These are phyloP conservation scores for Lysiphlebus fabarum DNA, from an alignment of 1,140 invertebrate species.

Conservation along the genomic window DNA sequence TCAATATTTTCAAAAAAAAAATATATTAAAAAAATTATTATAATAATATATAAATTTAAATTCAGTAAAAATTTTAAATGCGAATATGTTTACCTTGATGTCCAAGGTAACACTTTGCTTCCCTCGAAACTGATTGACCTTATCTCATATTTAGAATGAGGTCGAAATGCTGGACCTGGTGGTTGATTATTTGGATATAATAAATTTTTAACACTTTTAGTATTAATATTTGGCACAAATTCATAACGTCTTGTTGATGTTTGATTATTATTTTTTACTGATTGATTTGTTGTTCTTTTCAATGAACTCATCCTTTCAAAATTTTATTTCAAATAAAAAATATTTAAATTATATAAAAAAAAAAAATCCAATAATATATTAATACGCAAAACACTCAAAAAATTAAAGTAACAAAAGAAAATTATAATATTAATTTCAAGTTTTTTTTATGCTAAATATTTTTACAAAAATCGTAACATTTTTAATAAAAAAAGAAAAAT, in stretches of 20 bases:
- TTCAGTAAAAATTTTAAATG: slow-evolving; percentile 16
- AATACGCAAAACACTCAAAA: too few species aligned
- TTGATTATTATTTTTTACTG: slow-evolving; percentile 32
- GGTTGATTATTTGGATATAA: slow-evolving; percentile 28
- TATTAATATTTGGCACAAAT: slow-evolving; percentile 34
- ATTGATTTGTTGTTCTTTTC: slow-evolving; percentile 37
- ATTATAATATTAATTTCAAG: too few species aligned
- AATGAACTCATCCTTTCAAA: slow-evolving; percentile 40
- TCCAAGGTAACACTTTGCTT: slow-evolving; percentile 52
- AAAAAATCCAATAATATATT: too few species aligned
- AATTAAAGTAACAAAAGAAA: too few species aligned
- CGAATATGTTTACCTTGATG: slow-evolving; percentile 36
- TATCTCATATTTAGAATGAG: slow-evolving; percentile 49
- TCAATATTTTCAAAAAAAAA: too few species aligned
- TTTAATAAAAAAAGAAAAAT: too few species aligned
- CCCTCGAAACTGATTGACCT: slow-evolving; percentile 54
- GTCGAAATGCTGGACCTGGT: slow-evolving; percentile 37
- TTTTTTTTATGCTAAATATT: too few species aligned
- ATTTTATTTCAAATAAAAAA: neutral
- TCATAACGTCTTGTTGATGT: slow-evolving; percentile 39
- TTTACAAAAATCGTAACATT: too few species aligned
- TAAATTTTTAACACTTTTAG: slow-evolving; percentile 41
- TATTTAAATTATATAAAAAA: neutral
- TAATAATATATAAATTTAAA: too few species aligned
- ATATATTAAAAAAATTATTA: too few species aligned